phyloP scores from a whole-genome alignment of 92 coral and sea anemone species.

The Epizoanthus scotinus region DNA sequence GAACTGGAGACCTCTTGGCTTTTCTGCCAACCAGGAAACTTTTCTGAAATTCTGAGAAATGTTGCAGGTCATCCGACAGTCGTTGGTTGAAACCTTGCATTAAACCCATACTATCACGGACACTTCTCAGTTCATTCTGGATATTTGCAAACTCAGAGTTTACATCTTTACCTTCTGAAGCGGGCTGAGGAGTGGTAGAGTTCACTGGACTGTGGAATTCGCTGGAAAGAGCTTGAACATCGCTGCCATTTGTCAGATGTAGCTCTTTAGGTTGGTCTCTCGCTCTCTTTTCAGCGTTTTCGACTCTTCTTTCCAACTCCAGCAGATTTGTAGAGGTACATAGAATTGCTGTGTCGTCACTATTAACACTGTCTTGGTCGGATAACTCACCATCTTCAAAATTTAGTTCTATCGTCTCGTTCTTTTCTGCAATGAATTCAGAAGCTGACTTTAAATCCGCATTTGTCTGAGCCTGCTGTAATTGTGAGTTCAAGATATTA shows the following conservation, averaged over 20 bases:
- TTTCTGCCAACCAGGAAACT: neutral
- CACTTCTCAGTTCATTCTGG: slow-evolving; percentile 50
- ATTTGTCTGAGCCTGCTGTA: neutral
- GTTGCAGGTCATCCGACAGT: slow-evolving; percentile 46
- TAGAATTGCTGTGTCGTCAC: slow-evolving; percentile 30
- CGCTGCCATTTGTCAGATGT: neutral
- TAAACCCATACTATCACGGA: slow-evolving; percentile 52
- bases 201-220: neutral
- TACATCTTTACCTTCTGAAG: neutral
- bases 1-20: neutral
- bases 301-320: slow-evolving; percentile 8
- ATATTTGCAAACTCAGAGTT: slow-evolving; percentile 44
- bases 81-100: slow-evolving; percentile 46
- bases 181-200: neutral
- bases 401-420: neutral
- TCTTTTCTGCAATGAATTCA: neutral
- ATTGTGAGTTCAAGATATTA: slow-evolving; percentile 9
- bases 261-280: neutral
- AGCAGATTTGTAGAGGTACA: slow-evolving; percentile 26
- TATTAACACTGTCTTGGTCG: slow-evolving; percentile 24
- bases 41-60: slow-evolving; percentile 45
- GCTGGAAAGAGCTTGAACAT: neutral
- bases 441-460: neutral
- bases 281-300: neutral
- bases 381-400: slow-evolving; percentile 15